Percentiles rank a stretch among this genome's conserved stretches.
Evolutionary conservation across 2,888 invertebrate species (phyloP).

Genomic region (Endotricha flammealis): DNA sequence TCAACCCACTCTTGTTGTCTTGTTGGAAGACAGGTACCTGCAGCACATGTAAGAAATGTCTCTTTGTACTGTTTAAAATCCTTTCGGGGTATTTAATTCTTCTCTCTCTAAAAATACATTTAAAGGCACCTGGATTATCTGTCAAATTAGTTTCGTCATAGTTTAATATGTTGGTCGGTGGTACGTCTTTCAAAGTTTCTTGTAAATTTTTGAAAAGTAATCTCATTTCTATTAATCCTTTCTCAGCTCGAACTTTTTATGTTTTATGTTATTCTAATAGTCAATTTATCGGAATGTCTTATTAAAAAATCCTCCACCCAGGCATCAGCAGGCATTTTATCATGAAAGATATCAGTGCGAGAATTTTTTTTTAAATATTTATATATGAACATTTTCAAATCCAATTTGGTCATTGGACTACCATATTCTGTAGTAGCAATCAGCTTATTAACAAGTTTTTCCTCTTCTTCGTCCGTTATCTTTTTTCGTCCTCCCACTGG

Average conservation of each 20-base stretch:
- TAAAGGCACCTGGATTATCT: conserved; percentile 19
- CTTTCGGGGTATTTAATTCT: conserved; percentile 19
- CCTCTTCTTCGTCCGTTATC: conserved; percentile 15
- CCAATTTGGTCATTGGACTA: conserved; percentile 21
- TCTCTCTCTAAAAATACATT: conserved; percentile 17
- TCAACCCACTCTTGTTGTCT: conserved; percentile 9
- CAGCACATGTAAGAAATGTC: too few species aligned
- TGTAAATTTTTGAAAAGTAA: conserved; percentile 14
- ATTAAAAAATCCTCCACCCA: conserved; percentile 15
- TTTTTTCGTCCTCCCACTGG: conserved; percentile 10
- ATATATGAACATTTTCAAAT: conserved; percentile 19
- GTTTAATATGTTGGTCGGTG: conserved; percentile 17
- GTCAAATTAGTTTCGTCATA: conserved; percentile 22
- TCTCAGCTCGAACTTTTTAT: conserved; percentile 24
- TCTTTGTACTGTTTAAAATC: conserved; percentile 17
- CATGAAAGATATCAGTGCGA: conserved; percentile 14
- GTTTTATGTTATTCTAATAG: conserved; percentile 21
- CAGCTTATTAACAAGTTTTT: conserved; percentile 16
- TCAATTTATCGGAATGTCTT: conserved; percentile 16
- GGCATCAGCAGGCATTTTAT: conserved; percentile 16
- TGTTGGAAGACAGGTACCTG: background rate
- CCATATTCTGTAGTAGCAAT: conserved; percentile 16
- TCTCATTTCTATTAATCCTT: conserved; percentile 13
- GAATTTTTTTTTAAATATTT: conserved; percentile 21
- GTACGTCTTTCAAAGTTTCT: conserved; percentile 10